Percentiles rank a stretch among this genome's conserved stretches.
phyloP scores from a whole-genome alignment of 1,140 invertebrate genomes.

The Metopolophium dirhodum region DNA sequence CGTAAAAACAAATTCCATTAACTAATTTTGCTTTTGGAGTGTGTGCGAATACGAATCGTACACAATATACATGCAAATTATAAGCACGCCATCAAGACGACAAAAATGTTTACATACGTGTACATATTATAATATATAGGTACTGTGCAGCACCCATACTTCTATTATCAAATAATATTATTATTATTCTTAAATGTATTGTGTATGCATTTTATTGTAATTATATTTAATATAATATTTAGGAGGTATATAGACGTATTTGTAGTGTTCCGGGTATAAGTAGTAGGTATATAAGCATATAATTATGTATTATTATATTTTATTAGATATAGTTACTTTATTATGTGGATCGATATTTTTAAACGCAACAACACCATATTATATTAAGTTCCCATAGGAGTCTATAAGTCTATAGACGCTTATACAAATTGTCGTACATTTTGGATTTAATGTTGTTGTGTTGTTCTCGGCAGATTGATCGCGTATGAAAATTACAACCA shows the following conservation, averaged over 20 bases:
- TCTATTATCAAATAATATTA: neutral
- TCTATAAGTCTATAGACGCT: neutral
- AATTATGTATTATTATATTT: neutral
- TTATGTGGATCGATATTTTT: neutral
- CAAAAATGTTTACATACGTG: neutral
- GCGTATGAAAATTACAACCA: neutral
- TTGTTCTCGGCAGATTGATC: neutral
- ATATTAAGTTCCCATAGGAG: neutral
- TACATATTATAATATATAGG: neutral
- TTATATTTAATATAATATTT: neutral
- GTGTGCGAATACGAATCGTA: neutral
- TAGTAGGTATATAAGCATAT: neutral
- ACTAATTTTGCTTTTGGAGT: neutral
- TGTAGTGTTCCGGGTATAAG: neutral
- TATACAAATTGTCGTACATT: neutral
- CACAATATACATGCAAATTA: neutral
- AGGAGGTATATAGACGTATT: too few species aligned
- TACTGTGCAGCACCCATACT: neutral
- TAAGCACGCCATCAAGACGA: slow-evolving; percentile 23
- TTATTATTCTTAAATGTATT: neutral
- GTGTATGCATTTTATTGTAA: neutral
- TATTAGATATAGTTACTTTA: neutral
- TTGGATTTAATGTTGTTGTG: neutral
- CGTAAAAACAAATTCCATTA: slow-evolving; percentile 31
- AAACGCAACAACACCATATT: neutral